Base-by-base conservation (phyloP, 2,113 vertebrate genomes). In the Peromyscus polionotus region DNA sequence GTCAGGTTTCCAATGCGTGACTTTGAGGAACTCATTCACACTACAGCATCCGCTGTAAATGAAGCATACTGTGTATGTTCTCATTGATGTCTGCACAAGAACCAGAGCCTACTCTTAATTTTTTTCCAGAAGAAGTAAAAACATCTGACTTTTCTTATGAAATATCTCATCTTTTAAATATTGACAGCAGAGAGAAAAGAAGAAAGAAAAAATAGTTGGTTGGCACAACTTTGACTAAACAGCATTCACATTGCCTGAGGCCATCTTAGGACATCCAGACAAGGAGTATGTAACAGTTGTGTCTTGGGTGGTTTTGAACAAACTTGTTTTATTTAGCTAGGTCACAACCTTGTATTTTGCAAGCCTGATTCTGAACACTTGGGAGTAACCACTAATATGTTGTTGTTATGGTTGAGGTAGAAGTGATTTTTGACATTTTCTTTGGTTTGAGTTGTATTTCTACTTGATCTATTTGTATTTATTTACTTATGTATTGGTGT, bases 111-210 rank as follows among this genome's bases (percentile, higher is more conserved):
- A 51, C 0, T 57, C 88, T 61, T 54, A 7, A 57, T 67, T 86
- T 33, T 86, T 87, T 93, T 65, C 70, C 31, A 79, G 93, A 77
- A 95, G 63, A 93, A 36, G 28, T 59, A 83, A 83, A 83, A 81
- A n/a, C 20, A 67, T 59, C 54, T 85, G 31, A 72, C 85, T 63
- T 76, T 93, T 94, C 45, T 33, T 76, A 48, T 85, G 51, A 88
- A 88, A 81, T 92, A 72, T 57, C 48, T 88, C 85, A 70, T 54
- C 54, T 96, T 95, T 96, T 57, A 95, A 88, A 91, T 94, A 89
- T 81, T 93, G 83, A 80, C 86, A 91, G n/a, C 48, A 88, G 68
- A 87, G 81, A 36, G 42, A 48, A 33, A 85, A 26, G 7, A 19
- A 68, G 24, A 36, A 48, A 33, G 7, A 48, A 67, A 24, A 33